Percentiles rank a stretch among this genome's conserved stretches.
Evolutionary conservation across 2,113 vertebrate species (phyloP).

Genomic region (Dissostichus mawsoni): DNA sequence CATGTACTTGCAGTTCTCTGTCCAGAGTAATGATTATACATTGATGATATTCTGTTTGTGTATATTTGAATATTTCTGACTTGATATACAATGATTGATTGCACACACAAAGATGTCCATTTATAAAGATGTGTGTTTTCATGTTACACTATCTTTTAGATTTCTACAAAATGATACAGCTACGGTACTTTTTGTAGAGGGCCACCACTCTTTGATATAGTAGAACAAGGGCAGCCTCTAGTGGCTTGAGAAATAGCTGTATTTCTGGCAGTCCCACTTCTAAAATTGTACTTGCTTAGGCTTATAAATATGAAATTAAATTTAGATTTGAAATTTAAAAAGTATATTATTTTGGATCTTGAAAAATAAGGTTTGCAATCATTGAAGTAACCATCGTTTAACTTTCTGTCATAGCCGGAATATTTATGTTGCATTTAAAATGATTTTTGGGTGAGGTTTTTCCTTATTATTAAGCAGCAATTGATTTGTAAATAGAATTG

Average conservation of each 20-base stretch:
- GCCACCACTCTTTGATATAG: slow-evolving; percentile 16
- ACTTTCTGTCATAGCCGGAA: slow-evolving; percentile 10
- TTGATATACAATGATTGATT: slow-evolving; percentile 80
- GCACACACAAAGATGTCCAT: slow-evolving; percentile 59
- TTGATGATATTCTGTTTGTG: slow-evolving; percentile 76
- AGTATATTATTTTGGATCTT: no score
- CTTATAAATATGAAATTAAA: neutral
- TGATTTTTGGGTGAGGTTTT: slow-evolving; percentile 22
- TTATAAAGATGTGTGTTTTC: slow-evolving; percentile 56
- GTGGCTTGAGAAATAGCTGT: slow-evolving; percentile 46
- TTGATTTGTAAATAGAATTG: slow-evolving; percentile 42
- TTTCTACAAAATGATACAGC: slow-evolving; percentile 39
- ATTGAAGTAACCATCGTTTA: slow-evolving; percentile 6
- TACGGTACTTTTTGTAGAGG: slow-evolving; percentile 31
- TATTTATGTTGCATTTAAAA: slow-evolving; percentile 1
- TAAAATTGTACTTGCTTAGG: neutral
- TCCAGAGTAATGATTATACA: slow-evolving; percentile 85
- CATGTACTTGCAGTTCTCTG: slow-evolving; percentile 89
- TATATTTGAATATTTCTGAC: slow-evolving; percentile 88
- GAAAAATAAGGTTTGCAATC: neutral
- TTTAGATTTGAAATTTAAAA: neutral
- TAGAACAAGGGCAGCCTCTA: slow-evolving; percentile 66
- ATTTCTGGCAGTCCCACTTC: neutral
- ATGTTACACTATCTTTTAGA: slow-evolving; percentile 46
- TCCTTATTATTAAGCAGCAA: slow-evolving; percentile 9